Evolutionary conservation across 2,113 vertebrate species (phyloP).

Genomic region (pig (Sus scrofa)): DNA sequence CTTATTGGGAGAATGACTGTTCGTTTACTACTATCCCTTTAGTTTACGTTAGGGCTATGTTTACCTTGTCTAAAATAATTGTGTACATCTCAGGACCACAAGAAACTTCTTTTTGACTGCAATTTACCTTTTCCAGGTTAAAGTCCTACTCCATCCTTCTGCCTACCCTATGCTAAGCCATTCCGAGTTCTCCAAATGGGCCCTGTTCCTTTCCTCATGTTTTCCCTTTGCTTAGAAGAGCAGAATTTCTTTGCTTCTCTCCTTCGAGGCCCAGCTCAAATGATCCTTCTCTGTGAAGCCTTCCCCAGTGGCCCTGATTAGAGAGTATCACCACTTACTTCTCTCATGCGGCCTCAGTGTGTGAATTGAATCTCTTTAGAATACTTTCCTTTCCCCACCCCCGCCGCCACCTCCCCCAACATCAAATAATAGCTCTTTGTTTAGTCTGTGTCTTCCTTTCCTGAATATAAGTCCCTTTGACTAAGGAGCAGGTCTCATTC

Average conservation of each 20-base stretch:
- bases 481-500: neutral
- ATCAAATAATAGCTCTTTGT: neutral
- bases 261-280: neutral
- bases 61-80: neutral
- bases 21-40: neutral
- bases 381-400: neutral
- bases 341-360: neutral
- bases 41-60: neutral
- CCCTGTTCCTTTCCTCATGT: neutral
- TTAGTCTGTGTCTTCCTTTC: neutral
- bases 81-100: neutral
- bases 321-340: neutral
- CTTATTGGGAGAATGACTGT: neutral
- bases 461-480: neutral
- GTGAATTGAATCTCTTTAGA: neutral
- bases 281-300: neutral
- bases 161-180: neutral
- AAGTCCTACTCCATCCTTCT: neutral
- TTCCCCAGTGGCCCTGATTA: neutral
- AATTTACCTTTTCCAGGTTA: neutral
- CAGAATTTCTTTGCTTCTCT: neutral
- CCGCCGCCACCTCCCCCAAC: neutral
- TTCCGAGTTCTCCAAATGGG: neutral
- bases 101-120: conserved; percentile 16
- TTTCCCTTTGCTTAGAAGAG: neutral